Evolutionary conservation across 2,797 vertebrate species (phyloP).

Genomic region (Moxostoma hubbsi): DNA sequence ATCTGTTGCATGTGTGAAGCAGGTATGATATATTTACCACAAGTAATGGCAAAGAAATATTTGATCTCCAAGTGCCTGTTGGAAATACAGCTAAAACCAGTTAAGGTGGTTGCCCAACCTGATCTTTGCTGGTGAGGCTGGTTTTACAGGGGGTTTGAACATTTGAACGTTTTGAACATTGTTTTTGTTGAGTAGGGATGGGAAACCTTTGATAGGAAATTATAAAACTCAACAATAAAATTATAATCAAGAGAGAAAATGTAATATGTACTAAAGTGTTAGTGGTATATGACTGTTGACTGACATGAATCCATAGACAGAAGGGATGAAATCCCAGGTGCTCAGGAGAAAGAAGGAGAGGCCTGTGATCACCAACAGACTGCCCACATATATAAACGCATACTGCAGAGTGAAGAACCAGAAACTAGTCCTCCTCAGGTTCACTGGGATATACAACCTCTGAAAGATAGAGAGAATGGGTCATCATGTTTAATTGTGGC

Average conservation of each 20-base stretch:
- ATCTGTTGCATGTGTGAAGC: too few relatives aligned
- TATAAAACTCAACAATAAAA: neutral
- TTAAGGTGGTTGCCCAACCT: too few relatives aligned
- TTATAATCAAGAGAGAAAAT: neutral
- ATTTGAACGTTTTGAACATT: too few relatives aligned
- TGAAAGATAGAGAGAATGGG: conserved; percentile 58
- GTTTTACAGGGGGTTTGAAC: too few relatives aligned
- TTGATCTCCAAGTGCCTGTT: too few relatives aligned
- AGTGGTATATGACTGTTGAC: conserved; percentile 60
- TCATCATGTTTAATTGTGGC: neutral
- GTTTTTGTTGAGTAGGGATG: too few relatives aligned
- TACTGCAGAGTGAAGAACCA: conserved; percentile 90
- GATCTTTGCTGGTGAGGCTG: too few relatives aligned
- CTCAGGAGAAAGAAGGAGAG: conserved; percentile 97
- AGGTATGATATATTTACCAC: too few relatives aligned
- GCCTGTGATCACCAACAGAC: conserved; percentile 86
- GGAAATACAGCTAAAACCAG: too few relatives aligned
- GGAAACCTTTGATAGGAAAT: too few relatives aligned
- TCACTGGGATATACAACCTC: conserved; percentile 91
- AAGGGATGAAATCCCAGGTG: conserved; percentile 94
- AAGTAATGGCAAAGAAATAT: too few relatives aligned
- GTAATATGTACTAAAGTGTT: too few relatives aligned
- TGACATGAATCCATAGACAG: conserved; percentile 98
- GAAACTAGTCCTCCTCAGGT: conserved; percentile 83
- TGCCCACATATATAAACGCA: conserved; percentile 87